These are phyloP conservation scores for Patella caerulea DNA, from an alignment of 2,888 invertebrate genomes.

Conservation along the genomic window DNA sequence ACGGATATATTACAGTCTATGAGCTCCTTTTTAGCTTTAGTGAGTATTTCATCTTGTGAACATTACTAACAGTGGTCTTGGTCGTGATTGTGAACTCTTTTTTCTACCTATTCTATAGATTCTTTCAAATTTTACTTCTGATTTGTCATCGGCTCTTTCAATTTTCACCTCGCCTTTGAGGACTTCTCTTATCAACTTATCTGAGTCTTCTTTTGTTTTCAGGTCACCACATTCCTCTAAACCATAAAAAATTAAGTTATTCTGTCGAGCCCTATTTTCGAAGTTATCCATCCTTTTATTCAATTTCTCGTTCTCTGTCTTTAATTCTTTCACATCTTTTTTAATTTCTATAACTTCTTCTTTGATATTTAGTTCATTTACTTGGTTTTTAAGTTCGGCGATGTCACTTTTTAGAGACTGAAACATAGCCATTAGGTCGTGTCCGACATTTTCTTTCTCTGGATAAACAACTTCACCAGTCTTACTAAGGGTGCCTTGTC, in stretches of 20 bases:
- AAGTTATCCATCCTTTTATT: conserved; percentile 9
- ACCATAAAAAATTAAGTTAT: conserved; percentile 7
- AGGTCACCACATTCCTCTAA: neutral
- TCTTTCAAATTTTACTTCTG: conserved; percentile 4
- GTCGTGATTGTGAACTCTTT: neutral
- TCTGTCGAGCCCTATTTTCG: neutral
- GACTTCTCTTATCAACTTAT: neutral
- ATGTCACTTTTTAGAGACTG: neutral
- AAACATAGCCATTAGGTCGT: neutral
- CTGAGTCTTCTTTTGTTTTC: neutral
- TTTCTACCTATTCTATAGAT: neutral
- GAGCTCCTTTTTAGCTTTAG: conserved; percentile 1
- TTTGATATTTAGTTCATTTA: conserved; percentile 4
- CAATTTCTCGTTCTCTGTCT: neutral
- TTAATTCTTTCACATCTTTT: neutral
- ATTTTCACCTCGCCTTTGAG: neutral
- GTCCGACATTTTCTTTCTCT: neutral
- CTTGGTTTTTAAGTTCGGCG: neutral
- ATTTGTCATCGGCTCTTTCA: neutral
- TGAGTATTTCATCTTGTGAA: conserved; percentile 1
- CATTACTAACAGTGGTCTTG: neutral
- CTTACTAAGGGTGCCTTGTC: conserved; percentile 4
- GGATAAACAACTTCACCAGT: conserved; percentile 6
- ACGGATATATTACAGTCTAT: neutral
- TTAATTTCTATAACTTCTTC: neutral